Conservation (phyloP, 2,113 vertebrate genomes). For the Pteropus alecto region DNA sequence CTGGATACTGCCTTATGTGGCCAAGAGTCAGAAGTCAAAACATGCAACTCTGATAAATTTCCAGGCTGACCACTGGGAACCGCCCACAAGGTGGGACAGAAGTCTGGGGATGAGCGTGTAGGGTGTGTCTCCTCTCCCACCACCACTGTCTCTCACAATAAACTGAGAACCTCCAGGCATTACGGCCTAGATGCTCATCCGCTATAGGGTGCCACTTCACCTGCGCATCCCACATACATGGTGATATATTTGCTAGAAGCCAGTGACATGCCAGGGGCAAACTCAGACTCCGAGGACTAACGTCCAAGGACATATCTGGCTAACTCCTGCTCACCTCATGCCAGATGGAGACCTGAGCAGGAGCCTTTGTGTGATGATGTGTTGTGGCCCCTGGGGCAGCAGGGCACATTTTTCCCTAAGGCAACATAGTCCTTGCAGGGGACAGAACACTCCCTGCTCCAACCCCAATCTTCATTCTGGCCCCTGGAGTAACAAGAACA, state of each 20-base stretch:
- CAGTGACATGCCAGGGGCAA: background rate
- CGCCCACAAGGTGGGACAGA: background rate
- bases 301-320: background rate
- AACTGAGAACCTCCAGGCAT: background rate
- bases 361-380: accelerated
- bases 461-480: background rate
- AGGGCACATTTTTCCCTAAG: background rate
- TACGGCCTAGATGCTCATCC: background rate
- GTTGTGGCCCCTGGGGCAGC: accelerated
- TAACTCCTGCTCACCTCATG: background rate
- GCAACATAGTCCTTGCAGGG: background rate
- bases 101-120: background rate
- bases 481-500: background rate
- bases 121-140: background rate
- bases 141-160: background rate
- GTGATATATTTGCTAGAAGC: background rate
- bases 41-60: conserved; percentile 6
- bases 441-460: background rate
- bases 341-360: no score
- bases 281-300: background rate
- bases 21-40: background rate
- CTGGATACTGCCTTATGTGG: background rate
- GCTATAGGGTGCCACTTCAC: background rate
- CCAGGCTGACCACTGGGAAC: background rate
- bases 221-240: no score